Evolutionary conservation across 2,888 invertebrate genomes (phyloP), one percentile per base, ranked within the genome.

Genomic region (Heliconius sara): DNA sequence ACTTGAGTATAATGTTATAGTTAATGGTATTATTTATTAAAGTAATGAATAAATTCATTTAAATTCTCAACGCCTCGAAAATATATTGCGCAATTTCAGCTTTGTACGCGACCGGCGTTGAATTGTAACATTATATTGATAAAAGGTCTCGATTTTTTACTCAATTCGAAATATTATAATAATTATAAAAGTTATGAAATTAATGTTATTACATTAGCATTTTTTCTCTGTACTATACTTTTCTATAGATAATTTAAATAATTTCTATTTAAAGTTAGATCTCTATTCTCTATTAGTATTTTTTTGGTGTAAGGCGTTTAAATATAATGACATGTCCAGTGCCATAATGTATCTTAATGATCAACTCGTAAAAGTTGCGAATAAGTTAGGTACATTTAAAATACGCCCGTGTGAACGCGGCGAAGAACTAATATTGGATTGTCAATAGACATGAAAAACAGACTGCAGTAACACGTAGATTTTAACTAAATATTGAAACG

Each of bases 121-220:
- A 60, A 60, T 39, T 73, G 60, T 73, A 73, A 60, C 57, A 73
- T 30, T n/a, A 72, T 72, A 57, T 52, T 72, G 30, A 72, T 72
- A 73, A 60, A 73, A 60, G 73, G 73, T 60, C 13, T 60, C 60
- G 73, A 39, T 34, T 60, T 39, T 52, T 77, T 60, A 63, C 63
- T 22, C 70, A 77, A 73, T 39, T 73, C 10, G 9, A 73, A 73
- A 39, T 57, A 73, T 73, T 60, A 57, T 60, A 57, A 52, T 34
- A 57, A 52, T 52, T 57, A 73, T 34, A 39, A 77, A 60, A 16
- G 12, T 60, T 70, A 10, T 73, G 73, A 34, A 73, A 73, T 16
- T 9, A 60, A n/a, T 39, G 0, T 16, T 65, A 34, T 19, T 68
- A 22, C 67, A 12, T 39, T 39, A 68, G 68, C 39, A 13, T n/a